These are phyloP conservation scores for Trichogramma evanescens DNA, from an alignment of 2,888 invertebrate genomes.

Conservation along the genomic window DNA sequence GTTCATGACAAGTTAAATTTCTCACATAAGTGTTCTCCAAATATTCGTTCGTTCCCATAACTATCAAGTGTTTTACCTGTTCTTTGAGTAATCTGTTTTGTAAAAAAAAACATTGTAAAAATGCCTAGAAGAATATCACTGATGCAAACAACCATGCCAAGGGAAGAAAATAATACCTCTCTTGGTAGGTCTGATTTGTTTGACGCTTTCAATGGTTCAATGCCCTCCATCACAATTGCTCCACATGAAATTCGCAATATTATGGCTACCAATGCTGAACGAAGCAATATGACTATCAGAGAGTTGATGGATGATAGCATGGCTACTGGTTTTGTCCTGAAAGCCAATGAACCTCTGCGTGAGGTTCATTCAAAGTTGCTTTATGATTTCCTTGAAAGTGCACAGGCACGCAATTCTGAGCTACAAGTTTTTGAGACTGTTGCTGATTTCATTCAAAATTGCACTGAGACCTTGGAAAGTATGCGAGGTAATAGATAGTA, in stretches of 20 bases:
- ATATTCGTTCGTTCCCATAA: no score
- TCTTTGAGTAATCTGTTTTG: neutral
- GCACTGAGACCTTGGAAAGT: conserved; percentile 56
- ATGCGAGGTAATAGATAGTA: conserved; percentile 36
- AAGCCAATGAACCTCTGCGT: conserved; percentile 39
- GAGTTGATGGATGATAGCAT: conserved; percentile 43
- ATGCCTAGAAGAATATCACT: conserved; percentile 18
- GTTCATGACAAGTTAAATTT: no score
- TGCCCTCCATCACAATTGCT: conserved; percentile 29
- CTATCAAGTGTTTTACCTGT: neutral
- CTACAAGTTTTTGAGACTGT: conserved; percentile 57
- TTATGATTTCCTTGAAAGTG: conserved; percentile 40
- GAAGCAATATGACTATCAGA: conserved; percentile 32
- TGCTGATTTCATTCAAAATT: conserved; percentile 58
- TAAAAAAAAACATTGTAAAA: neutral
- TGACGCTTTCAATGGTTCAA: conserved; percentile 2
- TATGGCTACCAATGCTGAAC: conserved; percentile 29
- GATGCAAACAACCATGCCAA: neutral
- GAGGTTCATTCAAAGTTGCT: conserved; percentile 36
- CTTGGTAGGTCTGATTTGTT: conserved; percentile 2
- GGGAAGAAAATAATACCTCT: conserved; percentile 6
- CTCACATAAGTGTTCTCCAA: no score
- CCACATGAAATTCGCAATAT: conserved; percentile 35
- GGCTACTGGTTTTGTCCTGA: conserved; percentile 39
- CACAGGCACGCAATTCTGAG: conserved; percentile 37